Evolutionary conservation across 1,140 invertebrate genomes (phyloP).

Genomic region (Myzus persicae): DNA sequence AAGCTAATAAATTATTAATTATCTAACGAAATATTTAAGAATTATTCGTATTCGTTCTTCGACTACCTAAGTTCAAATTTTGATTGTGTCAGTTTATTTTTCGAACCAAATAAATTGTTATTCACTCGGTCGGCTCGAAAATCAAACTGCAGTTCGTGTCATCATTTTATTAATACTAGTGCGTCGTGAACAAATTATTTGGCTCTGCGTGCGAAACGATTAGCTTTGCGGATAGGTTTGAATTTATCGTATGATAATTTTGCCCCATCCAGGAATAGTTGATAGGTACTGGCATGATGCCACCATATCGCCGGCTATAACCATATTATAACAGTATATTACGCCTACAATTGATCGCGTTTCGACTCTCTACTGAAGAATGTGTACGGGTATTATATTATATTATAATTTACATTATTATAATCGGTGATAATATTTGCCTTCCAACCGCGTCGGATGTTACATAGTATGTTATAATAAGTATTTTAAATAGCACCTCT

Average conservation of each 20-base stretch:
- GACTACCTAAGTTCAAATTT: no score
- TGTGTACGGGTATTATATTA: not conserved
- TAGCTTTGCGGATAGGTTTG: no score
- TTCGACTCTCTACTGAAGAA: not conserved
- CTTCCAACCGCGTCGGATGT: not conserved
- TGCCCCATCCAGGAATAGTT: not conserved
- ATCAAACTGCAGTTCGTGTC: no score
- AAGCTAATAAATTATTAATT: no score
- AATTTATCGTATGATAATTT: not conserved
- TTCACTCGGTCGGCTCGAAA: no score
- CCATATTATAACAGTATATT: not conserved
- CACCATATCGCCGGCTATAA: not conserved
- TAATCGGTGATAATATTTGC: not conserved
- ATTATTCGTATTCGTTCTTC: no score
- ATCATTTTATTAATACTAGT: no score
- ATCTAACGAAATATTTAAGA: no score
- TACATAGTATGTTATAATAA: not conserved
- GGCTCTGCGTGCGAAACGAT: no score
- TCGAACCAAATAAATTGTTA: no score
- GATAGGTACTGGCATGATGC: not conserved
- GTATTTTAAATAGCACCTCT: not conserved
- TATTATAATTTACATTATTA: slow-evolving; percentile 1
- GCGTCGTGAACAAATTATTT: no score
- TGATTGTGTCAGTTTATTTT: no score
- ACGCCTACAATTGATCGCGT: not conserved